Conservation (phyloP, 1,140 invertebrate species). For the Diplogasteroides magnus region DNA sequence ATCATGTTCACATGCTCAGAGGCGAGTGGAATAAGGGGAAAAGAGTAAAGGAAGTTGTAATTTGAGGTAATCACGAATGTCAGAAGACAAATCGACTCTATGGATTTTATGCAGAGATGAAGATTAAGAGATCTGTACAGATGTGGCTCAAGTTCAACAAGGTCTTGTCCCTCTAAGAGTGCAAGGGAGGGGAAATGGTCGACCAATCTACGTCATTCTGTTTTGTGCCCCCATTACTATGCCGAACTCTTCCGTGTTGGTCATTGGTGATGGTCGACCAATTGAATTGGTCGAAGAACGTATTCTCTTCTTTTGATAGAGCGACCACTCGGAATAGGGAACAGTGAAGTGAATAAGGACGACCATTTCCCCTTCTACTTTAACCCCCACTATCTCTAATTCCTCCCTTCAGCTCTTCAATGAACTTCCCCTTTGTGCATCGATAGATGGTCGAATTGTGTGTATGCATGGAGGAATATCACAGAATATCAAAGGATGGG, state of each 20-base stretch:
- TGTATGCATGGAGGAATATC: conserved; percentile 76
- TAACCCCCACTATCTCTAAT: background rate
- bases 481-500: conserved; percentile 66
- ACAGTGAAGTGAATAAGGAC: no score
- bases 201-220: no score
- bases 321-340: no score
- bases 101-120: conserved; percentile 34
- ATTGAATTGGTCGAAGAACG: no score
- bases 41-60: background rate
- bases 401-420: conserved; percentile 58
- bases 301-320: no score
- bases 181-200: no score
- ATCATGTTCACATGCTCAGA: conserved; percentile 65
- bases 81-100: conserved; percentile 62
- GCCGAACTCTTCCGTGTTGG: no score
- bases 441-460: conserved; percentile 78
- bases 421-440: conserved; percentile 64
- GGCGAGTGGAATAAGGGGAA: background rate
- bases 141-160: conserved; percentile 29
- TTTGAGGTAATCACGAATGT: conserved; percentile 65
- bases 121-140: conserved; percentile 9
- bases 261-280: no score
- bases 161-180: no score
- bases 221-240: no score
- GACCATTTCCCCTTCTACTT: background rate